Percentiles rank a stretch among this genome's conserved stretches.
These are phyloP conservation scores for Calephelis virginiensis DNA, from an alignment of 1,140 invertebrate genomes.

Conservation along the genomic window DNA sequence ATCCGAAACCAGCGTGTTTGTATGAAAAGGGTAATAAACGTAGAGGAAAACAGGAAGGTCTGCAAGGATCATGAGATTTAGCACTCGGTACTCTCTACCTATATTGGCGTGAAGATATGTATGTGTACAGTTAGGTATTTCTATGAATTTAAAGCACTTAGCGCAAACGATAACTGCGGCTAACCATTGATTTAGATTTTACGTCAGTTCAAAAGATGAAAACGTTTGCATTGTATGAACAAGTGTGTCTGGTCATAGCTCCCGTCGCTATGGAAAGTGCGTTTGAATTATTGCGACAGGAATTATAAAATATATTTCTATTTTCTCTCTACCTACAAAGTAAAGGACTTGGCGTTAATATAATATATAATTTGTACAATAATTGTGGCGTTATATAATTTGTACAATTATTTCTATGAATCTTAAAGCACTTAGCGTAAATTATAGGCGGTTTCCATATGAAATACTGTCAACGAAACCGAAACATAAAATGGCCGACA, in stretches of 20 bases:
- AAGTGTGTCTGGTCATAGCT: conserved; percentile 54
- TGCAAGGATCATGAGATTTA: too few species aligned
- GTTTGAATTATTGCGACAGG: conserved; percentile 53
- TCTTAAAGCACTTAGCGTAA: conserved; percentile 53
- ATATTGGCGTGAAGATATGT: too few species aligned
- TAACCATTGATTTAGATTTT: conserved; percentile 75
- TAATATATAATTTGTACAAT: too few species aligned
- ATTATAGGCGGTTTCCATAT: conserved; percentile 40
- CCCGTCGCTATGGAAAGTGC: conserved; percentile 44
- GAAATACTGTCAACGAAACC: conserved; percentile 35
- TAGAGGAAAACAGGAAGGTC: too few species aligned
- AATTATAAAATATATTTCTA: conserved; percentile 57
- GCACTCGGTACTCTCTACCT: too few species aligned
- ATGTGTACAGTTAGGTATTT: too few species aligned
- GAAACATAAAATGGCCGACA: conserved; percentile 67
- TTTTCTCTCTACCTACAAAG: conserved; percentile 40
- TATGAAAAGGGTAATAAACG: too few species aligned
- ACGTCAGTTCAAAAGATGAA: conserved; percentile 63
- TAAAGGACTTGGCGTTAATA: too few species aligned
- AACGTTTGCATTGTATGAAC: conserved; percentile 62
- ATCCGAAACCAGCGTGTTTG: too few species aligned
- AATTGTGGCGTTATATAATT: too few species aligned
- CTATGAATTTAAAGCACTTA: too few species aligned
- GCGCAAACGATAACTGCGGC: too few species aligned
- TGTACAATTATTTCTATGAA: conserved; percentile 40